Conservation (phyloP, 53 echinoderm and acorn worm genomes). For the Astropecten irregularis region DNA sequence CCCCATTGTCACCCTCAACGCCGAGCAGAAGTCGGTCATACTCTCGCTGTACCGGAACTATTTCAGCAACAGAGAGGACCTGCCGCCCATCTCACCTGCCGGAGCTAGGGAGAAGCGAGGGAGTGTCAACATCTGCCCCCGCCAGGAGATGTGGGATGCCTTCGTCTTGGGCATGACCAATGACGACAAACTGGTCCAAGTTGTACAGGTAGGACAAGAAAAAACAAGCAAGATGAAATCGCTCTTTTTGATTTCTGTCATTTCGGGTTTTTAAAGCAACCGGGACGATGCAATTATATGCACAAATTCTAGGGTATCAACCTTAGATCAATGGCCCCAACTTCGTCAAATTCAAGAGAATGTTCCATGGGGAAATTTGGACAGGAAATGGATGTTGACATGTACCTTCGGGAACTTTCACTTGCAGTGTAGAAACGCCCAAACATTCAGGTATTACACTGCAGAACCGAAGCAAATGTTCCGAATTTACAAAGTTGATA, state of each 20-base stretch:
- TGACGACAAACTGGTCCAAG: conserved; percentile 51
- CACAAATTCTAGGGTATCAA: too few relatives aligned
- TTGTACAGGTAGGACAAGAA: conserved; percentile 55
- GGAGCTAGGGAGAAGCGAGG: conserved; percentile 20
- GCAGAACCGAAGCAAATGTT: too few relatives aligned
- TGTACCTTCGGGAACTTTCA: too few relatives aligned
- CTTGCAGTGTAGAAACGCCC: too few relatives aligned
- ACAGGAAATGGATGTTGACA: too few relatives aligned
- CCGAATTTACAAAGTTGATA: too few relatives aligned
- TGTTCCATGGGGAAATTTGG: too few relatives aligned
- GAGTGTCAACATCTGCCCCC: conserved; percentile 26
- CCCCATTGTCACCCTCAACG: conserved; percentile 36
- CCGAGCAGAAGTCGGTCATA: conserved; percentile 18
- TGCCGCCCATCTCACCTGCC: neutral
- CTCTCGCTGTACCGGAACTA: conserved; percentile 42
- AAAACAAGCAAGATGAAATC: neutral
- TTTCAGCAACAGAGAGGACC: conserved; percentile 1
- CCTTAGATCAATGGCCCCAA: too few relatives aligned
- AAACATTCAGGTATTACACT: too few relatives aligned
- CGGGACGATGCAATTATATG: neutral
- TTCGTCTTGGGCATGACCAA: conserved; percentile 40
- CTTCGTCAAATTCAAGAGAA: too few relatives aligned
- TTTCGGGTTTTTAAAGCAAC: neutral
- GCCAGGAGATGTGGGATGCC: conserved; percentile 38
- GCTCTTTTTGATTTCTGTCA: neutral